Percentiles rank a stretch among this genome's conserved stretches.
phyloP scores from a whole-genome alignment of 2,888 invertebrate genomes.

The Drosophila macrospina region DNA sequence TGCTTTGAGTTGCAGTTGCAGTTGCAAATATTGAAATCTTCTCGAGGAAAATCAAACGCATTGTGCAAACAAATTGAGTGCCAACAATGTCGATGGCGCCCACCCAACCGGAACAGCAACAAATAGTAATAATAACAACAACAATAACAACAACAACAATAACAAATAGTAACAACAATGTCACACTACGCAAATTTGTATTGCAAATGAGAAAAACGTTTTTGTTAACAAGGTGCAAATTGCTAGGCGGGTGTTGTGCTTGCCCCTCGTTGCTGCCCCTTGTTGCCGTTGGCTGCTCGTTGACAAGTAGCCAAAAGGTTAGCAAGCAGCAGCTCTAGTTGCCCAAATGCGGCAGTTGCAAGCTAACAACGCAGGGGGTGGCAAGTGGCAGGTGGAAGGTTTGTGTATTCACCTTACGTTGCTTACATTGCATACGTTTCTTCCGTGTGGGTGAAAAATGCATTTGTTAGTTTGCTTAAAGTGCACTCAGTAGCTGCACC shows the following conservation, averaged over 20 bases:
- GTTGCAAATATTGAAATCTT: not conserved
- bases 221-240: slow-evolving; percentile 74
- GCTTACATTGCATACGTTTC: slow-evolving; percentile 10
- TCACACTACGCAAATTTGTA: slow-evolving; percentile 60
- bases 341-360: slow-evolving; percentile 41
- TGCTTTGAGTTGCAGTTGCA: not conserved
- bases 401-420: slow-evolving; percentile 7
- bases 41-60: slow-evolving; percentile 2
- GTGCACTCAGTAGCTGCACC: slow-evolving; percentile 37
- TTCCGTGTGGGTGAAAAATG: slow-evolving; percentile 35
- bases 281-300: slow-evolving; percentile 12
- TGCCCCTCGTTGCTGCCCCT: slow-evolving; percentile 8
- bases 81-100: slow-evolving; percentile 46
- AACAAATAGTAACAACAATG: slow-evolving; percentile 45
- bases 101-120: slow-evolving; percentile 48
- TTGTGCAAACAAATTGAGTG: slow-evolving; percentile 9
- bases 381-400: not conserved
- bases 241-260: slow-evolving; percentile 62
- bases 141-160: slow-evolving; percentile 30
- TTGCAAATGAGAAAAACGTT: slow-evolving; percentile 54
- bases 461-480: slow-evolving; percentile 35
- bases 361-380: not conserved
- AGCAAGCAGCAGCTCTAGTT: slow-evolving; percentile 54
- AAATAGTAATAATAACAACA: not conserved
- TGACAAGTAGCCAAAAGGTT: slow-evolving; percentile 52